Percentiles rank a stretch among this genome's conserved stretches.
These are phyloP conservation scores for Vespertilio murinus DNA, from an alignment of 2,797 vertebrate species.

Conservation along the genomic window DNA sequence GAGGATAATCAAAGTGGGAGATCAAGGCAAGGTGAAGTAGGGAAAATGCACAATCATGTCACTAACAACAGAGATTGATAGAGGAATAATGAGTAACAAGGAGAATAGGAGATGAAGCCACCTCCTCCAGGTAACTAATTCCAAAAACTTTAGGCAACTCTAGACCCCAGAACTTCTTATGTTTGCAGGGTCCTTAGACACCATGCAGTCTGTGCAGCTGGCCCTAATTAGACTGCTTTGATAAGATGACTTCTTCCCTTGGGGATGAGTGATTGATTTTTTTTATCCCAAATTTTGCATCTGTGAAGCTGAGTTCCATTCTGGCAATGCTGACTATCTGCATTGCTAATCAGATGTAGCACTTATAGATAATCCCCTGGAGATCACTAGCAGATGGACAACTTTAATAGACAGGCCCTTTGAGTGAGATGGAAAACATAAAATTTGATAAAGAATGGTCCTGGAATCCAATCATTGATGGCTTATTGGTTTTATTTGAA, in stretches of 20 bases:
- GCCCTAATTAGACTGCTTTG: not conserved
- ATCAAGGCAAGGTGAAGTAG: not conserved
- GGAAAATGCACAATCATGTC: not conserved
- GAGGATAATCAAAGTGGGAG: not conserved
- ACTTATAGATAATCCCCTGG: constrained; percentile 48
- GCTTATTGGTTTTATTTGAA: constrained; percentile 80
- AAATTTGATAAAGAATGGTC: constrained; percentile 70
- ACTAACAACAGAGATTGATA: not conserved
- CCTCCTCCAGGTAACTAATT: not conserved
- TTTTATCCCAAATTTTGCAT: constrained; percentile 21
- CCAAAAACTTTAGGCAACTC: not conserved
- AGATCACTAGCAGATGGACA: constrained; percentile 74
- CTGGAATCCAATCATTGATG: constrained; percentile 79
- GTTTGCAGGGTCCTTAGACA: not conserved
- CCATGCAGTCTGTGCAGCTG: not conserved
- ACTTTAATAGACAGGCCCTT: constrained; percentile 72
- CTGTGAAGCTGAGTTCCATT: constrained; percentile 64
- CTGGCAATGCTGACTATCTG: constrained; percentile 68
- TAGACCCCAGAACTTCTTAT: not conserved
- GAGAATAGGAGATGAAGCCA: not conserved
- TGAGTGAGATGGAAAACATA: constrained; percentile 54
- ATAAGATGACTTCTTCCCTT: not conserved
- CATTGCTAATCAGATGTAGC: constrained; percentile 73
- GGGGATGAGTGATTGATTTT: not conserved
- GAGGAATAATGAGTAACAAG: not conserved